These are phyloP conservation scores for Rallus crepitans DNA, from an alignment of 2,797 vertebrate species.

Conservation along the genomic window DNA sequence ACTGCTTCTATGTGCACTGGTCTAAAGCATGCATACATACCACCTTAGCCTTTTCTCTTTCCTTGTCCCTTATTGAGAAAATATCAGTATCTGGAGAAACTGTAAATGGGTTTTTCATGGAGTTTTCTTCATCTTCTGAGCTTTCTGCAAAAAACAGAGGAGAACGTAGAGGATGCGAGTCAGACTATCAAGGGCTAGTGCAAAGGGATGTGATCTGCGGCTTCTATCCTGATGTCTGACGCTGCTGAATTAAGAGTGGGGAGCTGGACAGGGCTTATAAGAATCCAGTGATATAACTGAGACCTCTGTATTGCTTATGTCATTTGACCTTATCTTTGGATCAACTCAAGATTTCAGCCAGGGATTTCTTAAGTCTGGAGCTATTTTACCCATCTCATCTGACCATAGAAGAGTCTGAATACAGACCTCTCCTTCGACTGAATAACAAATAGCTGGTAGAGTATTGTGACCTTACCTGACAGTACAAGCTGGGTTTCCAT, in stretches of 20 bases:
- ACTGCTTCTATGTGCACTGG: not conserved
- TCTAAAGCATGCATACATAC: conserved; percentile 67
- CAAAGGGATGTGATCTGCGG: not conserved
- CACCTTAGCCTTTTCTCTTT: conserved; percentile 69
- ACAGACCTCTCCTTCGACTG: not conserved
- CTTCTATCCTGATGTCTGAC: not conserved
- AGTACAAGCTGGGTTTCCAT: not conserved
- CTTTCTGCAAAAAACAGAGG: not conserved
- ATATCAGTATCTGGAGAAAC: conserved; percentile 77
- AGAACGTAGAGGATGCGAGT: not conserved
- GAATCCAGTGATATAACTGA: not conserved
- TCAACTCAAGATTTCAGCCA: not conserved
- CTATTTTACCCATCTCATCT: not conserved
- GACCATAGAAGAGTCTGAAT: not conserved
- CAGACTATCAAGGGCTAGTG: not conserved
- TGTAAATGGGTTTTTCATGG: conserved; percentile 84
- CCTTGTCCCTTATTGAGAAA: conserved; percentile 78
- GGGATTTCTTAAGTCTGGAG: not conserved
- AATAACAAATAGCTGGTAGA: not conserved
- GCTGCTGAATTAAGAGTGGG: not conserved
- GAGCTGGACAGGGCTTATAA: not conserved
- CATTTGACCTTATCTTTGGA: not conserved
- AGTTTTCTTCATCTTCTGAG: not conserved
- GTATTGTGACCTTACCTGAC: conserved; percentile 17
- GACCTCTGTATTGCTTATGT: not conserved